Evolutionary conservation across 1,140 invertebrate genomes (phyloP), one percentile per base, ranked within the genome.

Genomic region (Drosophila oshimai): DNA sequence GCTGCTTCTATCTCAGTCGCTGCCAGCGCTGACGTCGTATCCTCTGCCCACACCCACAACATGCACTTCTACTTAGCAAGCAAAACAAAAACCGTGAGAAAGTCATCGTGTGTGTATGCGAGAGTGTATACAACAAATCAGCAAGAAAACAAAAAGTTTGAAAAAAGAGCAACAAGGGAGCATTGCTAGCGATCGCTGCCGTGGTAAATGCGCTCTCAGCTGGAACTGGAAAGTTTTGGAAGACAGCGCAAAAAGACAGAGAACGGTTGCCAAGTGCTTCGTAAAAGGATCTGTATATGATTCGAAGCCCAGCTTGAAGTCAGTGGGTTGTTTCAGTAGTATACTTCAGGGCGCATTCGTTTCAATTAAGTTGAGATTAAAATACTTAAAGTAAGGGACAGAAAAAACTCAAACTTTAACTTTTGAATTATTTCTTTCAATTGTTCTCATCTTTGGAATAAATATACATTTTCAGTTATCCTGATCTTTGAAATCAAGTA

Each of bases 41-140:
- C 4, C 61, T 18, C 22, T 60, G 24, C 57, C 20, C 33, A 49
- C 58, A 72, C 67, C 69, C 69, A 72, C 68, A 17, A 45, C 55
- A 57, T 62, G 44, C 55, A 67, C 53, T 86, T 79, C 57, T 67
- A 74, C 49, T 73, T 54, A 45, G 53, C 68, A 73, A 68, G 46
- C 68, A 72, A 73, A 60, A 74, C 69, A 83, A 84, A 76, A 64
- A 39, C 34, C 45, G 26, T 9, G 29, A 39, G 12, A 39, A 20
- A 13, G 13, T 13, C 17, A 13, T 7, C 12, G 13, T 46, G 13
- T 51, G 37, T 34, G 12, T 29, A 18, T 9, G 49, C 17, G 31
- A 33, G 36, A 9, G 28, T 62, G 44, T 51, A 15, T 64, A 26
- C 28, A 44, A 26, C 31, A 47, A 41, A 29, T 17, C 41, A 29